Conservation (phyloP, 1,140 invertebrate species). For the Zophobas morio region DNA sequence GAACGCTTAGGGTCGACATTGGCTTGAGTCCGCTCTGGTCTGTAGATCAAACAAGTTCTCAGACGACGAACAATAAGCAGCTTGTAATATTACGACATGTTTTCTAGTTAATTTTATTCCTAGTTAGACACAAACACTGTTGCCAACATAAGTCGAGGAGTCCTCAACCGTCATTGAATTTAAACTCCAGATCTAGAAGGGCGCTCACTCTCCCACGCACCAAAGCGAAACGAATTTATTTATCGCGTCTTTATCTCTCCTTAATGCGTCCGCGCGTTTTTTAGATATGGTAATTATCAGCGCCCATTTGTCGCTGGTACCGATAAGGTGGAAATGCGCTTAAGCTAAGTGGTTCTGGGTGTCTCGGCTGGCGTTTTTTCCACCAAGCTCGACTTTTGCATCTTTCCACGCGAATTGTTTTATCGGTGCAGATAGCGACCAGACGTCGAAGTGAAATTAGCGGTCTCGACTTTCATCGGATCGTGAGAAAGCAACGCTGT, state of each 20-base stretch:
- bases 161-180: too few relatives aligned
- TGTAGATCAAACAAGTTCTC: too few relatives aligned
- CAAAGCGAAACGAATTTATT: constrained; percentile 41
- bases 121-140: too few relatives aligned
- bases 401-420: neutral
- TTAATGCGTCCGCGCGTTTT: constrained; percentile 33
- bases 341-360: constrained; percentile 28
- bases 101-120: too few relatives aligned
- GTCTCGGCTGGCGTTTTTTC: constrained; percentile 3
- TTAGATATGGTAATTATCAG: constrained; percentile 24
- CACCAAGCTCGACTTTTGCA: constrained; percentile 10
- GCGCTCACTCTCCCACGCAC: constrained; percentile 33
- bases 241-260: constrained; percentile 17
- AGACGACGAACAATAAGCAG: too few relatives aligned
- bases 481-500: constrained; percentile 33
- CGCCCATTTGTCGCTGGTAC: constrained; percentile 11
- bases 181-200: neutral
- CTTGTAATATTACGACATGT: too few relatives aligned
- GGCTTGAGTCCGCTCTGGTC: too few relatives aligned
- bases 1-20: too few relatives aligned
- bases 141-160: too few relatives aligned
- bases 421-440: neutral
- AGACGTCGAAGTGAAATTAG: constrained; percentile 28
- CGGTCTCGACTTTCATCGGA: constrained; percentile 24
- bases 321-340: constrained; percentile 29